phyloP scores from a whole-genome alignment of 2,113 vertebrate genomes.

The Limnothrissa miodon region DNA sequence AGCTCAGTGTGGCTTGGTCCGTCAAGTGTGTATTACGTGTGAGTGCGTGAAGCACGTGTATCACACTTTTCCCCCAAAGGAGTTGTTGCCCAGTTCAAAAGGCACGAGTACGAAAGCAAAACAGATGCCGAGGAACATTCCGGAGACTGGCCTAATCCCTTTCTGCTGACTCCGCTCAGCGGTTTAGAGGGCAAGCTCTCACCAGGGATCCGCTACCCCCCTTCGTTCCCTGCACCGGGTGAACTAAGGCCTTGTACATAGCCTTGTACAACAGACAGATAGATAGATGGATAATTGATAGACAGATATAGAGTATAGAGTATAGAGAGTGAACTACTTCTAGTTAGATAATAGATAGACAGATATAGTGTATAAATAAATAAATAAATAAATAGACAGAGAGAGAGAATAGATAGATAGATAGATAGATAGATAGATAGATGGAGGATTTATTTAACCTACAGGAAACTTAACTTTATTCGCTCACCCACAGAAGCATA shows the following conservation, averaged over 20 bases:
- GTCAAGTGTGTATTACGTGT: neutral
- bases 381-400: too few species aligned
- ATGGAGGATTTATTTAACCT: too few species aligned
- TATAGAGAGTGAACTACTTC: too few species aligned
- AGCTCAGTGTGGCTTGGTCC: neutral
- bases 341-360: too few species aligned
- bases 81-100: neutral
- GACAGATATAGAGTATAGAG: too few species aligned
- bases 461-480: too few species aligned
- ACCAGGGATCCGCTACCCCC: neutral
- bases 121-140: slow-evolving; percentile 16
- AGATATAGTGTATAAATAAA: too few species aligned
- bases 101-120: neutral
- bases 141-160: slow-evolving; percentile 26
- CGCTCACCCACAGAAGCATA: neutral
- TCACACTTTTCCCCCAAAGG: neutral
- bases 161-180: slow-evolving; percentile 40
- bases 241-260: neutral
- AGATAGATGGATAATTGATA: too few species aligned
- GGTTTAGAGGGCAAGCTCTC: slow-evolving; percentile 20
- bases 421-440: too few species aligned
- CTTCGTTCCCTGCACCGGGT: neutral
- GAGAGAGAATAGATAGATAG: too few species aligned
- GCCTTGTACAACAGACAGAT: too few species aligned
- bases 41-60: neutral